Percentiles rank a stretch among this genome's conserved stretches.
These are phyloP conservation scores for Melanotaenia nigrans DNA, from an alignment of 2,797 vertebrate species.

Conservation along the genomic window DNA sequence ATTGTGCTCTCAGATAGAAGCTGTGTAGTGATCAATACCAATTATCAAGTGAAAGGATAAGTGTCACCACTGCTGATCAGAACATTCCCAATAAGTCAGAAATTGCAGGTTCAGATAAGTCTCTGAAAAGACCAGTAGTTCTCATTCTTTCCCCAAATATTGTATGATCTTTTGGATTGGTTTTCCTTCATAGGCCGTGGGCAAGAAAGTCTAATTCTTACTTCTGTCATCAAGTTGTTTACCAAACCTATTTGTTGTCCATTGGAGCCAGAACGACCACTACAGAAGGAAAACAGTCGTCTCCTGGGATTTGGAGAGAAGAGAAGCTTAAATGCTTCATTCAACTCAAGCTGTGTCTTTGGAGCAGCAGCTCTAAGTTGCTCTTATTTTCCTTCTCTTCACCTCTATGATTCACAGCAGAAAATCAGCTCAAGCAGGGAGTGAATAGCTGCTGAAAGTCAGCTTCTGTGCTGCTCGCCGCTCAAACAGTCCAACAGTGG, in stretches of 20 bases:
- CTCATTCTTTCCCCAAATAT: not conserved
- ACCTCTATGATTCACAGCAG: conserved; percentile 58
- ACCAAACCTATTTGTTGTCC: conserved; percentile 27
- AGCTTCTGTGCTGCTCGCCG: conserved; percentile 26
- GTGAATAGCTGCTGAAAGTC: conserved; percentile 43
- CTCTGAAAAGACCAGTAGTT: not conserved
- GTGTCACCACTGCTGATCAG: not conserved
- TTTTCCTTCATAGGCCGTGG: not conserved
- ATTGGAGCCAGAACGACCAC: conserved; percentile 50
- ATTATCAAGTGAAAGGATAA: not conserved
- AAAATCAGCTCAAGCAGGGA: conserved; percentile 55
- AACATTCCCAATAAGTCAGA: too few species aligned
- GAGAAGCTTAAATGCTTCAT: conserved; percentile 65
- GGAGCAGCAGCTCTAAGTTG: conserved; percentile 44
- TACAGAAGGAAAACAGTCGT: conserved; percentile 42
- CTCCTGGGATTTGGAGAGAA: conserved; percentile 48
- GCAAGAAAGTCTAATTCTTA: not conserved
- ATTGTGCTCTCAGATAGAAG: not conserved
- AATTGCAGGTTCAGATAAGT: too few species aligned
- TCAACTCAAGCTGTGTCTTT: conserved; percentile 63
- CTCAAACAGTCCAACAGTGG: conserved; percentile 16
- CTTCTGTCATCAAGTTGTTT: conserved; percentile 20
- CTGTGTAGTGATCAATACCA: not conserved
- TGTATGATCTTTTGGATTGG: not conserved
- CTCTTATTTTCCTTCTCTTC: conserved; percentile 32